These are phyloP conservation scores for Drosophila setosimentum DNA, from an alignment of 2,888 invertebrate genomes.

Conservation along the genomic window DNA sequence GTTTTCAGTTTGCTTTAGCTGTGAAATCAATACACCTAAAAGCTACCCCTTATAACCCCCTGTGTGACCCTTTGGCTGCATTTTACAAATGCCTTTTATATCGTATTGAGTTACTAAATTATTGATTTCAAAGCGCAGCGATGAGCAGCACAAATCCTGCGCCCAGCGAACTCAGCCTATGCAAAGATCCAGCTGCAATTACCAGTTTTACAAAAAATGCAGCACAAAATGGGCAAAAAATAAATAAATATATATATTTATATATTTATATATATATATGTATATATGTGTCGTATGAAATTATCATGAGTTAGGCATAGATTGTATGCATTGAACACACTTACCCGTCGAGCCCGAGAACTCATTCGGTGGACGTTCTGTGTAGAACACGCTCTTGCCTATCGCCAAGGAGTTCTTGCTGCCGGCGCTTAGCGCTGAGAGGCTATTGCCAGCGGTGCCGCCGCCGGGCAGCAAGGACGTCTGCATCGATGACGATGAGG, in stretches of 20 bases:
- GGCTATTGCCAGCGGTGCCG: slow-evolving; percentile 71
- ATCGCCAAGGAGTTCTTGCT: slow-evolving; percentile 84
- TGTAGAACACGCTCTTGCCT: slow-evolving; percentile 85
- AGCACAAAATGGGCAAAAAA: slow-evolving; percentile 26
- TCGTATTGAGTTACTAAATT: slow-evolving; percentile 35
- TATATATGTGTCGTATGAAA: not conserved
- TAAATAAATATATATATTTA: slow-evolving; percentile 6
- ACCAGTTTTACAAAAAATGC: slow-evolving; percentile 15
- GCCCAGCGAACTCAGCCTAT: slow-evolving; percentile 43
- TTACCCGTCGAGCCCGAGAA: slow-evolving; percentile 81
- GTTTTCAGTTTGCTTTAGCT: slow-evolving; percentile 34
- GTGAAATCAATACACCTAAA: slow-evolving; percentile 37
- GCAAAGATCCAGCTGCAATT: slow-evolving; percentile 52
- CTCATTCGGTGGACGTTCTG: slow-evolving; percentile 85
- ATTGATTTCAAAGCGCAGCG: slow-evolving; percentile 63
- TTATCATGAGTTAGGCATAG: not conserved
- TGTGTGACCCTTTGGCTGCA: slow-evolving; percentile 73
- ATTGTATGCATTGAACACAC: slow-evolving; percentile 22
- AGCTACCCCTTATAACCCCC: slow-evolving; percentile 48
- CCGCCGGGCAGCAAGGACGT: slow-evolving; percentile 72
- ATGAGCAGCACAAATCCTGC: slow-evolving; percentile 46
- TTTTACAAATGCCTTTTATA: slow-evolving; percentile 66
- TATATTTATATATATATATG: not conserved
- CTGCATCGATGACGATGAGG: slow-evolving; percentile 76
- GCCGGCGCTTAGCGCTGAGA: slow-evolving; percentile 67